Base-by-base conservation (phyloP, 1,140 invertebrate genomes). In the Dryas iulia region DNA sequence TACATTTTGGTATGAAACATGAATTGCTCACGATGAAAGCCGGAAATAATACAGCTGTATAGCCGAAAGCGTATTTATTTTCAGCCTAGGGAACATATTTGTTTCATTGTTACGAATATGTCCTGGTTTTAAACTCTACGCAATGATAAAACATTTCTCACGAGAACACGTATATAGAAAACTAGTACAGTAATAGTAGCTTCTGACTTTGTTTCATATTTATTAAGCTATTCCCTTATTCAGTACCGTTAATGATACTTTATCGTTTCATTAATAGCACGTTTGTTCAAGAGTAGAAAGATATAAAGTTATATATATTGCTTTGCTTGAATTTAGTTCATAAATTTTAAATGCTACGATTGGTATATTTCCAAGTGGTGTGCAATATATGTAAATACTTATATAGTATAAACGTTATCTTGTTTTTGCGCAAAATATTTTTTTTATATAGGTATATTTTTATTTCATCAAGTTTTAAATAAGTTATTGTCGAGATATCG, bases 101-200 rank as follows among this genome's bases (percentile, higher is more conserved):
- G 56, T 58, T 59, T 18, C 35, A 66, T 66, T 66, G 64, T 66
- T 52, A 57, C 8, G 25, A 53, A 61, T 30, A 62, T 30, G 66
- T 68, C 66, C 66, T 68, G 66, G 66, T 68, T 68, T 52, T 57
- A 59, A 68, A 68, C 47, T 61, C 14, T 72, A 78, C 73, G 56
- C 57, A 66, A 12, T 26, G 53, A 24, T 56, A 56, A 56, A 56
- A 53, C 57, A 59, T 59, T 53, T 25, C 64, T 66, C 64, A 30
- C 14, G 57, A 66, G 57, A 59, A 59, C 57, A 59, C 53, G 28
- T 59, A 66, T 47, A 59, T 56, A 53, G n/a, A 11, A 53, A 39
- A 62, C 47, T 62, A 30, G 12, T n/a, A 28, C 24, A 18, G 39
- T n/a, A 47, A 21, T 47, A 47, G 18, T 47, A n/a, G 23, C 24